Conservation (phyloP, 2,797 vertebrate species). For the Furcifer pardalis region DNA sequence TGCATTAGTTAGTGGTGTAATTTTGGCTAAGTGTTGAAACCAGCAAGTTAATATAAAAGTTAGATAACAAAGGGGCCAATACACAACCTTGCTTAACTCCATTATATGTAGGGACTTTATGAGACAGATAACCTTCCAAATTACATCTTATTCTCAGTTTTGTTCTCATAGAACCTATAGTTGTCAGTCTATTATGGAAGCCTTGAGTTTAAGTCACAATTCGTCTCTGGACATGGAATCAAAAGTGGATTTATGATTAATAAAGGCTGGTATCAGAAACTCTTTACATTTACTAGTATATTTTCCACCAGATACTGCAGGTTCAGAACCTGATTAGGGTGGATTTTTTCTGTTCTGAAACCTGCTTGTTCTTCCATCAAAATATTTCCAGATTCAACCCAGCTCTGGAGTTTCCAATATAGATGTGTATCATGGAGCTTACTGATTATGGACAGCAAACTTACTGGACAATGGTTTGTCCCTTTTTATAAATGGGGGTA, state of each 20-base stretch:
- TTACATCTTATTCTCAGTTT: not conserved
- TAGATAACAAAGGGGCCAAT: not conserved
- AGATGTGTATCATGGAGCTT: not conserved
- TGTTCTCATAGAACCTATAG: no score
- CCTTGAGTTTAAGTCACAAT: not conserved
- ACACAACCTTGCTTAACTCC: not conserved
- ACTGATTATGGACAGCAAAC: not conserved
- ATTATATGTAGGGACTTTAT: not conserved
- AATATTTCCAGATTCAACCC: not conserved
- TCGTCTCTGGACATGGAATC: not conserved
- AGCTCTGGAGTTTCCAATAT: not conserved
- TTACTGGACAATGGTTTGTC: not conserved
- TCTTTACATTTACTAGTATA: not conserved
- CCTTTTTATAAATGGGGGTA: no score
- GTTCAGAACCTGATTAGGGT: not conserved
- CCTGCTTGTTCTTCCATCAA: not conserved
- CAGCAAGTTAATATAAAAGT: not conserved
- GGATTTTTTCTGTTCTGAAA: not conserved
- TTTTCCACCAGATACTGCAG: not conserved
- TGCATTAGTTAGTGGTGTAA: no score
- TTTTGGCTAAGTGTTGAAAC: not conserved
- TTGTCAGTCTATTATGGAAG: not conserved
- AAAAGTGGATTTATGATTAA: not conserved
- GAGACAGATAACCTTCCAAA: not conserved
- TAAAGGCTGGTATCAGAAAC: not conserved